These are phyloP conservation scores for Conops quadrifasciatus DNA, from an alignment of 2,888 invertebrate genomes.

Conservation along the genomic window DNA sequence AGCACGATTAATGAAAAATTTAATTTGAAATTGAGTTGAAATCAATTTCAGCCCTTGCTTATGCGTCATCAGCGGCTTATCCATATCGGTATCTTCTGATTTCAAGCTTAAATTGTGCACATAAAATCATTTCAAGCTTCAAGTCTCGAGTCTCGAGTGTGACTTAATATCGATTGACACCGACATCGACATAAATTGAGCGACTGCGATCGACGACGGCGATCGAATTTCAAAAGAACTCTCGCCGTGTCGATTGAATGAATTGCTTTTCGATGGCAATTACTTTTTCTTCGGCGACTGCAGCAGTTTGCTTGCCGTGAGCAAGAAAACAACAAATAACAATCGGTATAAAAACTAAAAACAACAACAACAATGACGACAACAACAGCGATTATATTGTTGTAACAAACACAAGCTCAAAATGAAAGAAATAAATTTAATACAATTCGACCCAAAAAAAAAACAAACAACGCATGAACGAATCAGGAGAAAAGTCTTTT, in stretches of 20 bases:
- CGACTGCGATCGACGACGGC: constrained; percentile 1
- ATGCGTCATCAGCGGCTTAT: no score
- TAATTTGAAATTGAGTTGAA: no score
- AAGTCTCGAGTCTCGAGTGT: neutral
- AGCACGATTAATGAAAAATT: no score
- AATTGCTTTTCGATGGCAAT: constrained; percentile 26
- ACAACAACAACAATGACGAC: neutral
- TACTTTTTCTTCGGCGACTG: neutral
- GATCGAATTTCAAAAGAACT: constrained; percentile 13
- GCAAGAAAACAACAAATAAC: neutral
- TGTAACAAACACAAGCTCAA: neutral
- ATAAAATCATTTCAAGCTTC: neutral
- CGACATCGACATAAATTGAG: neutral
- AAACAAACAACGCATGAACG: no score
- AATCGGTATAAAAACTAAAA: neutral
- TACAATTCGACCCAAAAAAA: no score
- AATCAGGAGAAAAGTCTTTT: no score
- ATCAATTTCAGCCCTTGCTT: no score
- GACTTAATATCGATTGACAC: constrained; percentile 1
- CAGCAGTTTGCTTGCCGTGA: constrained; percentile 10
- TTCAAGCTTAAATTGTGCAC: constrained; percentile 1
- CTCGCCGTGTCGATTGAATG: constrained; percentile 13
- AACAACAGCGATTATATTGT: neutral
- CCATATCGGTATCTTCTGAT: neutral
- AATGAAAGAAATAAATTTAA: neutral